phyloP scores from a whole-genome alignment of 2,888 invertebrate species.

The Tiliacea aurago region DNA sequence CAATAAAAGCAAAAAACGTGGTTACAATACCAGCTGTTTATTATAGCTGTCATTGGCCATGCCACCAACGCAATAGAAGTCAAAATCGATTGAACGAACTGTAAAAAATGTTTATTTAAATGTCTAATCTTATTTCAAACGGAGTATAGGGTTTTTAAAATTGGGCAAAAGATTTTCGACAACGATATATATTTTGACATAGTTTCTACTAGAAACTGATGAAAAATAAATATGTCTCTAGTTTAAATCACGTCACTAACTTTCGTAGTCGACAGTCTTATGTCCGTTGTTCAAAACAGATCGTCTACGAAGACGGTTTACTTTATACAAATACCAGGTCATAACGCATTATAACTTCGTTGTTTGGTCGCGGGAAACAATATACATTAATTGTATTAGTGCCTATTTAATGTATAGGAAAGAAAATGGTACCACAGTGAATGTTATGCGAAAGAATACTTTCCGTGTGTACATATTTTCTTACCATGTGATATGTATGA shows the following conservation, averaged over 20 bases:
- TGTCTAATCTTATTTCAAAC: too few relatives aligned
- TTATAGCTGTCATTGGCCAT: too few relatives aligned
- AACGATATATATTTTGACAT: background rate
- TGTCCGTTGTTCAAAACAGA: slow-evolving; percentile 28
- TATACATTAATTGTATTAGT: slow-evolving; percentile 73
- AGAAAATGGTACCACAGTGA: slow-evolving; percentile 64
- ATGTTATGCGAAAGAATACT: slow-evolving; percentile 62
- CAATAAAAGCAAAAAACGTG: too few relatives aligned
- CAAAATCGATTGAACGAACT: too few relatives aligned
- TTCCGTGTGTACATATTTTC: slow-evolving; percentile 71
- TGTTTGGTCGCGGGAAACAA: slow-evolving; percentile 67
- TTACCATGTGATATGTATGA: slow-evolving; percentile 76
- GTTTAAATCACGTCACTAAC: slow-evolving; percentile 7
- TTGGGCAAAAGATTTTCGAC: slow-evolving; percentile 24
- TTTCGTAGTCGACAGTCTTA: slow-evolving; percentile 25
- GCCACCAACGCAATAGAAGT: too few relatives aligned
- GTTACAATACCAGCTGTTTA: too few relatives aligned
- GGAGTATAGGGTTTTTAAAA: slow-evolving; percentile 28
- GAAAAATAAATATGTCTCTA: background rate
- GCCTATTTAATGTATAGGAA: slow-evolving; percentile 75
- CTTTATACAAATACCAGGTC: slow-evolving; percentile 70
- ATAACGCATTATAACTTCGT: slow-evolving; percentile 66
- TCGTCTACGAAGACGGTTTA: slow-evolving; percentile 41
- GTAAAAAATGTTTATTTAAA: too few relatives aligned
- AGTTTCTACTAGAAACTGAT: slow-evolving; percentile 11